Evolutionary conservation across 64 coral and sea anemone genomes (phyloP).

Genomic region (Porites lutea): DNA sequence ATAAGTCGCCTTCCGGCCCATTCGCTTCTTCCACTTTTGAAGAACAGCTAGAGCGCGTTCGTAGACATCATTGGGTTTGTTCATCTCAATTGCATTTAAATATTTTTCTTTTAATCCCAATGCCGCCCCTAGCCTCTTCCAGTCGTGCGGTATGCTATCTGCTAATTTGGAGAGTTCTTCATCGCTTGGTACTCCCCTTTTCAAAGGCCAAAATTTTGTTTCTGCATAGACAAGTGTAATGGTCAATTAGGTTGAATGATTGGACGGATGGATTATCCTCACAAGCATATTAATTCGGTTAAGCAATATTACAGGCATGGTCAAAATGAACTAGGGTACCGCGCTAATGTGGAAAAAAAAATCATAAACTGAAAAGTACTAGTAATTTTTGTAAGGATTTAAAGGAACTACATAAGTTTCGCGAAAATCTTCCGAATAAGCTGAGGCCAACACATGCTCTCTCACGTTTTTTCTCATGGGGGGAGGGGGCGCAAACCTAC

Average conservation of each 20-base stretch:
- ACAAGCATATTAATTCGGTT: no score
- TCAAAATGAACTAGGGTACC: no score
- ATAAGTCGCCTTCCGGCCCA: background rate
- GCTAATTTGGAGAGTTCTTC: background rate
- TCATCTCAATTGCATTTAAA: background rate
- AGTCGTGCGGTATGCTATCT: background rate
- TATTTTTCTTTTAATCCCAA: background rate
- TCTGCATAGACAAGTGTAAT: background rate
- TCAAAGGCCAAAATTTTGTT: slow-evolving; percentile 10
- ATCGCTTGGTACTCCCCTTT: background rate
- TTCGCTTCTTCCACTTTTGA: slow-evolving; percentile 1
- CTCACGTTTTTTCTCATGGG: no score
- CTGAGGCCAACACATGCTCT: no score
- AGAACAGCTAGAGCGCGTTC: background rate
- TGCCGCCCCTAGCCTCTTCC: background rate
- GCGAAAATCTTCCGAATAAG: no score
- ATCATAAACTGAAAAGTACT: no score
- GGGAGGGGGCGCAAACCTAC: no score
- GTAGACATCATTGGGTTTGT: background rate
- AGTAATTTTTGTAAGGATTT: no score
- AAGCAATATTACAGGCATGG: no score
- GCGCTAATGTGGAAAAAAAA: no score
- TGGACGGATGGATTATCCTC: no score
- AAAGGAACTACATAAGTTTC: no score
- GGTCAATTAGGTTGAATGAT: background rate